phyloP scores from a whole-genome alignment of 2,113 vertebrate genomes.

The Australoheros scitulus region DNA sequence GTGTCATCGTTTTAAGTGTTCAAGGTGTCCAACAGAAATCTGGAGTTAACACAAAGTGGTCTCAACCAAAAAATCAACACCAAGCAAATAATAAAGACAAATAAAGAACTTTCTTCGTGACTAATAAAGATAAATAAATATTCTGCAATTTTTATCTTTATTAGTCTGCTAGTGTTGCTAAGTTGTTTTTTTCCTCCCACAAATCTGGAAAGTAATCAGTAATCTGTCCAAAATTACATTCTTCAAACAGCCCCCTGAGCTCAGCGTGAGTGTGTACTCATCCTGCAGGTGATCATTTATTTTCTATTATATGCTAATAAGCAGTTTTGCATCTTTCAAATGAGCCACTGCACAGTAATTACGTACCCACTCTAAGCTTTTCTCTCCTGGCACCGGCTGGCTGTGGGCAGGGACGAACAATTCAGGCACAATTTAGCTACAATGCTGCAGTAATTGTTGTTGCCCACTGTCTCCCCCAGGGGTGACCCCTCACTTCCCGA shows the following conservation, averaged over 20 bases:
- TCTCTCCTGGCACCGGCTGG: conserved; percentile 59
- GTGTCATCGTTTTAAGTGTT: conserved; percentile 58
- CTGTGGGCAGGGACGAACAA: conserved; percentile 75
- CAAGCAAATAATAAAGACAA: neutral
- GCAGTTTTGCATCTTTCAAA: conserved; percentile 63
- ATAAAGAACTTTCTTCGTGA: neutral
- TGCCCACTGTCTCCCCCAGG: conserved; percentile 76
- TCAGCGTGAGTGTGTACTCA: conserved; percentile 25
- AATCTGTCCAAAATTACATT: conserved; percentile 32
- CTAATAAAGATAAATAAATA: neutral
- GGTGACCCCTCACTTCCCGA: conserved; percentile 74
- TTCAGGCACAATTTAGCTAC: conserved; percentile 78
- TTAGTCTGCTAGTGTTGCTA: neutral
- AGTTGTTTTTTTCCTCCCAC: neutral
- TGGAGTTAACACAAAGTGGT: conserved; percentile 5
- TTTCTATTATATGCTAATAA: conserved; percentile 65
- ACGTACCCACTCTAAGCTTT: conserved; percentile 46
- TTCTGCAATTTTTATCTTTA: neutral
- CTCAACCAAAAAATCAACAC: neutral
- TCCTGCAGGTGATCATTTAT: conserved; percentile 64
- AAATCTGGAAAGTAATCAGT: conserved; percentile 21
- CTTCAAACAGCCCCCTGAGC: conserved; percentile 31
- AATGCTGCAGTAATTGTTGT: conserved; percentile 79
- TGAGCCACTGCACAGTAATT: conserved; percentile 56
- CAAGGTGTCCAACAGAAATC: conserved; percentile 22